Evolutionary conservation across 2,797 vertebrate species (phyloP).

Genomic region (Yasuhikotakia modesta): DNA sequence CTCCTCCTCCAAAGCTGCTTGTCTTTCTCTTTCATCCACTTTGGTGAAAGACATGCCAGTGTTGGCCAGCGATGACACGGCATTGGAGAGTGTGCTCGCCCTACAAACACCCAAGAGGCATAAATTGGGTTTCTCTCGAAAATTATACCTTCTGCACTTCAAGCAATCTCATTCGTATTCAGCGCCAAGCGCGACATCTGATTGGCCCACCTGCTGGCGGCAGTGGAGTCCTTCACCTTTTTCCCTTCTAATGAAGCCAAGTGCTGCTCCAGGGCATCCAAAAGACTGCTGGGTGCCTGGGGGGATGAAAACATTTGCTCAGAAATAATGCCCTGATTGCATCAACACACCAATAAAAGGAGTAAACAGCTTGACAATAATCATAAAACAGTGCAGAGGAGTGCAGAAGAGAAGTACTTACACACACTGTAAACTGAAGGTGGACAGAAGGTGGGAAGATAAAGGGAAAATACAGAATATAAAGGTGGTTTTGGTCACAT

Average conservation of each 20-base stretch:
- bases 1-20: constrained; percentile 96
- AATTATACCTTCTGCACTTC: constrained; percentile 9
- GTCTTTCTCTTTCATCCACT: constrained; percentile 98
- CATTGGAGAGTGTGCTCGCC: constrained; percentile 97
- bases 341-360: constrained; percentile 23
- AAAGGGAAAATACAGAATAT: constrained; percentile 86
- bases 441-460: constrained; percentile 74
- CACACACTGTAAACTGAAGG: constrained; percentile 88
- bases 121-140: constrained; percentile 8
- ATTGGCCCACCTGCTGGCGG: constrained; percentile 89
- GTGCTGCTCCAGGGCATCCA: constrained; percentile 98
- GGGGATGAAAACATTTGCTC: constrained; percentile 49
- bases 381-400: constrained; percentile 64
- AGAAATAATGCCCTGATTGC: constrained; percentile 6
- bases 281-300: constrained; percentile 97
- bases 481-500: constrained; percentile 83
- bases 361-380: constrained; percentile 69
- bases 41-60: constrained; percentile 97
- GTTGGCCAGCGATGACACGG: constrained; percentile 95
- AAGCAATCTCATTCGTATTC: not conserved
- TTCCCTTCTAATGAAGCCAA: constrained; percentile 98
- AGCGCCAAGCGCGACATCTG: not conserved
- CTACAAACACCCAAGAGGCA: constrained; percentile 68
- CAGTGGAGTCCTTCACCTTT: constrained; percentile 99
- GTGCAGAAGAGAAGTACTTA: constrained; percentile 79